Percentiles rank a stretch among this genome's conserved stretches.
Conservation (phyloP, 2,888 invertebrate species). For the Lymantria monacha region DNA sequence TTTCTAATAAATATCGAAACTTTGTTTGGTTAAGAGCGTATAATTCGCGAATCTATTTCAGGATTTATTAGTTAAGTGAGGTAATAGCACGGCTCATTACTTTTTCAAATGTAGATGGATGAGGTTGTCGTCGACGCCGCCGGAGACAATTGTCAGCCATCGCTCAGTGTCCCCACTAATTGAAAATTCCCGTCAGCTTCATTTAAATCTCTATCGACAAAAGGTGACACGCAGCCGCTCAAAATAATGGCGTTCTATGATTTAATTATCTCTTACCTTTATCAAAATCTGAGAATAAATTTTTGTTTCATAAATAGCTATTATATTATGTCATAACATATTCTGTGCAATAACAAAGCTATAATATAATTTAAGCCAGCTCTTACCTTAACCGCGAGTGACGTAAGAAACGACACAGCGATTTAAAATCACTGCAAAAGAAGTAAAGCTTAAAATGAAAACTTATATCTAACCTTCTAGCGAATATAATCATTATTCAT, state of each 20-base stretch:
- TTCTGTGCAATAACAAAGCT: too few species aligned
- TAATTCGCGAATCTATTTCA: conserved; percentile 41
- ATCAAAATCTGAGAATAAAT: too few species aligned
- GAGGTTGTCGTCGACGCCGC: conserved; percentile 63
- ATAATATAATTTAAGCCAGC: too few species aligned
- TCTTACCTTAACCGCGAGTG: too few species aligned
- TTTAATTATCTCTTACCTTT: conserved; percentile 41
- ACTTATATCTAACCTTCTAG: too few species aligned
- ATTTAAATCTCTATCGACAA: conserved; percentile 75
- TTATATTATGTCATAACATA: too few species aligned
- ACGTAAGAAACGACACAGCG: too few species aligned
- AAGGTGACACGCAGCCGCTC: conserved; percentile 54
- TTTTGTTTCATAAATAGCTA: too few species aligned
- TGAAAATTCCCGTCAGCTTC: conserved; percentile 76
- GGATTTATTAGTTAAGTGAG: conserved; percentile 67
- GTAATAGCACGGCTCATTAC: conserved; percentile 78
- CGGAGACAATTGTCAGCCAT: conserved; percentile 75
- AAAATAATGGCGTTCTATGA: conserved; percentile 52
- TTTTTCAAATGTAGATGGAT: conserved; percentile 80
- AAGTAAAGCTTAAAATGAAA: too few species aligned
- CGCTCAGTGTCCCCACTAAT: conserved; percentile 78
- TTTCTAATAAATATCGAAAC: background rate
- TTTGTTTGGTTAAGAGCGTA: conserved; percentile 5
- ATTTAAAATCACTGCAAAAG: too few species aligned
- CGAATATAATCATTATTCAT: too few species aligned